Base-by-base conservation (phyloP, 2,797 vertebrate species). In the Tarsius wallacei region DNA sequence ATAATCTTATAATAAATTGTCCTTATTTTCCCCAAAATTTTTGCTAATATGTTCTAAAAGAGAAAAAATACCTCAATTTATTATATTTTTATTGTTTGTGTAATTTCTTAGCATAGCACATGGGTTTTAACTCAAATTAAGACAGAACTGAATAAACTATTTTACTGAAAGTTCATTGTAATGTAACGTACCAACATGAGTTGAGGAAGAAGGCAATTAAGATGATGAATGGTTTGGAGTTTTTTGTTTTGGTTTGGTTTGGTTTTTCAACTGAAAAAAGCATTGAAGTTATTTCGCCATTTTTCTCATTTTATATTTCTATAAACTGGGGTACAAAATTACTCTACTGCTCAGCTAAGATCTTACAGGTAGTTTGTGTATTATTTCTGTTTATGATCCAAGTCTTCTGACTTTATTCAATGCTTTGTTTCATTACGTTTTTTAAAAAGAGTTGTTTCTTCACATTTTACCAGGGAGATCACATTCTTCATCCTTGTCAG, bases 291-390 rank as follows among this genome's bases (percentile, higher is more conserved):
- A 55, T 80, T 73, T 84, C 77, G 12, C 76, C 14, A 76, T 64
- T 90, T 87, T 66, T 57, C 55, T 53, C 12, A 42, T 66, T n/a
- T 89, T 91, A 68, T 87, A 17, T 55, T 93, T 90, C 21, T 47
- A 3, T 22, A 87, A 88, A 49, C 14, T 84, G 21, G 8, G 13
- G 19, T 86, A 74, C 12, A 81, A 94, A 84, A 57, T 63, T 15
- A 53, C 8, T 51, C 7, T 22, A 17, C 17, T 68, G 0, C 9
- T 88, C 33, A 68, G 57, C 76, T 78, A 78, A 55, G 21, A 47
- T 64, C 1, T 61, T 24, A n/a, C 31, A 63, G 11, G 11, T 31
- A 94, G 2, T 42, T 71, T 63, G 10, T 26, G 6, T 61, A 17
- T 49, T 71, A 26, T 11, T 49, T 84, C 36, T 59, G 5, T 63